These are phyloP conservation scores for Leucosticte australis DNA, from an alignment of 2,113 vertebrate species.

Conservation along the genomic window DNA sequence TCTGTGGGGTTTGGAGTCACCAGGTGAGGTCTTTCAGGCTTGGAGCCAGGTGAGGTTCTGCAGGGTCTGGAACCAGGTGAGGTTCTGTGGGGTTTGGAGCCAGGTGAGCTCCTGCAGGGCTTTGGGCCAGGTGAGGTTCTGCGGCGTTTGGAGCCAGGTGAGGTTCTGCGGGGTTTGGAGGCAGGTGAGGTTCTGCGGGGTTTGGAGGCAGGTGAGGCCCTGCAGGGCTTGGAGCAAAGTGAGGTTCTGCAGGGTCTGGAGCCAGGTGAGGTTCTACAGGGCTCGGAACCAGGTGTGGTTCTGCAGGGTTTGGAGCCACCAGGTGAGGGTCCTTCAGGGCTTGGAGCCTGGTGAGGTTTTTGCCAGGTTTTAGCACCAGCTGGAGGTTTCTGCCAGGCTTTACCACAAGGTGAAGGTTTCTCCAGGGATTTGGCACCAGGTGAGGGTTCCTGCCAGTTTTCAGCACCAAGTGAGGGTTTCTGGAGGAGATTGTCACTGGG, in stretches of 20 bases:
- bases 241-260: fast-evolving
- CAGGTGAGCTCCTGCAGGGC: not conserved
- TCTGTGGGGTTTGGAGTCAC: fast-evolving
- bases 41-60: not conserved
- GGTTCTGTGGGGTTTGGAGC: not conserved
- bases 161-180: fast-evolving
- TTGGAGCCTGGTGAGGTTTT: not conserved
- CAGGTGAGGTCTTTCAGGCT: not conserved
- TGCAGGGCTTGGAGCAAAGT: not conserved
- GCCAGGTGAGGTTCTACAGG: too few species aligned
- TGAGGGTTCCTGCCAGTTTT: not conserved
- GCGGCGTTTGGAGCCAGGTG: fast-evolving
- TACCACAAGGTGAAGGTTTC: not conserved
- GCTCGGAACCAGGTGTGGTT: not conserved
- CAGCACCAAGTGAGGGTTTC: not conserved
- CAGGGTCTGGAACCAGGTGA: fast-evolving
- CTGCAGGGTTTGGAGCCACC: not conserved
- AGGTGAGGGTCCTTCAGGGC: not conserved
- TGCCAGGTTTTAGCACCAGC: not conserved
- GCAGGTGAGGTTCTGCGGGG: too few species aligned
- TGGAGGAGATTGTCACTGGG: not conserved
- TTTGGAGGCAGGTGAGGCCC: not conserved
- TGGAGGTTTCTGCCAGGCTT: not conserved
- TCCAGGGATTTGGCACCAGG: not conserved
- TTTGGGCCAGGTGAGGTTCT: not conserved